Evolutionary conservation across 2,797 vertebrate species (phyloP).

Genomic region (Anguilla anguilla): DNA sequence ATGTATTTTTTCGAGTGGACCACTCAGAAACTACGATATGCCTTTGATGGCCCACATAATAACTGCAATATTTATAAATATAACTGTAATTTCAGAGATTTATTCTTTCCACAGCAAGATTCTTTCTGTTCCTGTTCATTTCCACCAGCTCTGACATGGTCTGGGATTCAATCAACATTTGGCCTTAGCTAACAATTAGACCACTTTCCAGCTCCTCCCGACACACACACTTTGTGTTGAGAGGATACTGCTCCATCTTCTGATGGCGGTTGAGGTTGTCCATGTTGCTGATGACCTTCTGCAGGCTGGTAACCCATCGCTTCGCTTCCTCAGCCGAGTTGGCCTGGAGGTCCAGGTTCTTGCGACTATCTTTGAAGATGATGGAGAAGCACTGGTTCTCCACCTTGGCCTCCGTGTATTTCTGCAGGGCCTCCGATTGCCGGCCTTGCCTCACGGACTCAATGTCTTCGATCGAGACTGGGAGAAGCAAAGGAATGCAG

Average conservation of each 20-base stretch:
- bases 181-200: background rate
- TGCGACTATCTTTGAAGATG: constrained; percentile 85
- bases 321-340: constrained; percentile 64
- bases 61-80: background rate
- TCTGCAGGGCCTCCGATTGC: constrained; percentile 87
- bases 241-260: constrained; percentile 97
- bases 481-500: constrained; percentile 44
- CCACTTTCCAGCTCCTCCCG: background rate
- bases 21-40: background rate
- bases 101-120: background rate
- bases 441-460: constrained; percentile 87
- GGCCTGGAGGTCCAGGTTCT: constrained; percentile 88
- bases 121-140: background rate
- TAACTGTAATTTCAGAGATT: background rate
- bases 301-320: constrained; percentile 81
- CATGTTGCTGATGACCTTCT: constrained; percentile 82
- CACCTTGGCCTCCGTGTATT: constrained; percentile 71
- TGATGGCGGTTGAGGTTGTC: constrained; percentile 80
- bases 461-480: constrained; percentile 92
- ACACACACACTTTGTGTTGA: background rate
- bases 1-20: background rate
- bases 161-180: background rate
- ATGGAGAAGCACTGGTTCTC: constrained; percentile 91
- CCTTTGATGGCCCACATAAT: background rate
- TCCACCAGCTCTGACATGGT: background rate